phyloP scores from a whole-genome alignment of 2,113 vertebrate species.

The Larimichthys crocea region DNA sequence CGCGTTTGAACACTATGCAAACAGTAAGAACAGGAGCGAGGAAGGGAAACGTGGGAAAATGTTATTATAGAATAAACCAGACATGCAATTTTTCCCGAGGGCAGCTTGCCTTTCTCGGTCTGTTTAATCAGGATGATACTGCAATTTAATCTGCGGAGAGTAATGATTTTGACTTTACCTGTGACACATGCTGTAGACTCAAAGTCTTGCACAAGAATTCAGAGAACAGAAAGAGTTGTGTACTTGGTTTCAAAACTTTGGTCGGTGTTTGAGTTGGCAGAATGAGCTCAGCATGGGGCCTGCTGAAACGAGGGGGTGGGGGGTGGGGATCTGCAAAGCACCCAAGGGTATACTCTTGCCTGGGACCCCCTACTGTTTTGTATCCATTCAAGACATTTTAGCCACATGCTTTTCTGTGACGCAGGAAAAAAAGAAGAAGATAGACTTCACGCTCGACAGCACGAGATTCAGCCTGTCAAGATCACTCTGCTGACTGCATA shows the following conservation, averaged over 20 bases:
- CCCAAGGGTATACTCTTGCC: conserved; percentile 40
- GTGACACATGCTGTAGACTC: conserved; percentile 8
- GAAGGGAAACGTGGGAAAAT: background rate
- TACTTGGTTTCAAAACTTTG: conserved; percentile 38
- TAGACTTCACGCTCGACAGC: conserved; percentile 2
- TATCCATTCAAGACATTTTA: conserved; percentile 49
- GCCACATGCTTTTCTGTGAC: conserved; percentile 17
- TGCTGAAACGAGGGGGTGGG: conserved; percentile 20
- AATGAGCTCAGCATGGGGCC: conserved; percentile 51
- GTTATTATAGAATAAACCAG: background rate
- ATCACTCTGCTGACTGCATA: conserved; percentile 39
- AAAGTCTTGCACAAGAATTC: conserved; percentile 7
- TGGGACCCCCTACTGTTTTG: conserved; percentile 43
- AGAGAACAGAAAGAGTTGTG: background rate
- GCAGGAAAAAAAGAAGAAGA: background rate
- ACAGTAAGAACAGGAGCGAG: background rate
- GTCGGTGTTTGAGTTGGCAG: conserved; percentile 43
- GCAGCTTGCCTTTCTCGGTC: background rate
- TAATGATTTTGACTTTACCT: conserved; percentile 19
- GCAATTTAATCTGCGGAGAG: conserved; percentile 13
- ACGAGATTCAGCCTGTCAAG: conserved; percentile 34
- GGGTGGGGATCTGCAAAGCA: conserved; percentile 43
- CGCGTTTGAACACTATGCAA: conserved; percentile 7
- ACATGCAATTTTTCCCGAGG: background rate
- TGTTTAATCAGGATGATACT: conserved; percentile 3